Conservation (phyloP, 2,797 vertebrate genomes). For the Babyrousa celebensis region DNA sequence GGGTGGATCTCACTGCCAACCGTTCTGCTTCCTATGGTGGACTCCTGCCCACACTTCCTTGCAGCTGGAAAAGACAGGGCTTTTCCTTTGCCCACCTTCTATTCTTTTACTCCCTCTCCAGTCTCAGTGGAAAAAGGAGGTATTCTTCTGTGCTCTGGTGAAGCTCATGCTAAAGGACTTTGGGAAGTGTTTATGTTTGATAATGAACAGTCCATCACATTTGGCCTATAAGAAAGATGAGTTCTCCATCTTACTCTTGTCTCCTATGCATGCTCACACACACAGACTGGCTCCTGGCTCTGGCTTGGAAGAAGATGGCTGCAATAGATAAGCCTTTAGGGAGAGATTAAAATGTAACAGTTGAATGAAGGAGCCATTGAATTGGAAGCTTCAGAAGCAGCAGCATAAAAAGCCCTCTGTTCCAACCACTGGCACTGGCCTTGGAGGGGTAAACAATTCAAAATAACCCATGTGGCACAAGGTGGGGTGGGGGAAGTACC, state of each 20-base stretch:
- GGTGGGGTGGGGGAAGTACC: neutral
- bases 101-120: neutral
- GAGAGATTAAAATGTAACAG: neutral
- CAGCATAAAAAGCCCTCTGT: neutral
- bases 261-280: neutral
- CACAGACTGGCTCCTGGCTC: neutral
- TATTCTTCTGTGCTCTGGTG: neutral
- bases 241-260: neutral
- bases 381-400: neutral
- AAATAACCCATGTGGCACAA: neutral
- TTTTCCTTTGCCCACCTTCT: neutral
- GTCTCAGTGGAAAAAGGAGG: neutral
- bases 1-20: neutral
- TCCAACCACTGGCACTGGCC: neutral
- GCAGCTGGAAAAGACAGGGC: neutral
- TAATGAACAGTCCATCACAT: neutral
- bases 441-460: neutral
- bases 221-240: neutral
- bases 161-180: neutral
- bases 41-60: neutral
- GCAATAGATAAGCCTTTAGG: neutral
- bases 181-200: neutral
- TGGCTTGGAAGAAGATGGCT: neutral
- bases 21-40: neutral
- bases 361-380: neutral